These are phyloP conservation scores for Alentia gelatinosa DNA, from an alignment of 2,888 invertebrate species.

Conservation along the genomic window DNA sequence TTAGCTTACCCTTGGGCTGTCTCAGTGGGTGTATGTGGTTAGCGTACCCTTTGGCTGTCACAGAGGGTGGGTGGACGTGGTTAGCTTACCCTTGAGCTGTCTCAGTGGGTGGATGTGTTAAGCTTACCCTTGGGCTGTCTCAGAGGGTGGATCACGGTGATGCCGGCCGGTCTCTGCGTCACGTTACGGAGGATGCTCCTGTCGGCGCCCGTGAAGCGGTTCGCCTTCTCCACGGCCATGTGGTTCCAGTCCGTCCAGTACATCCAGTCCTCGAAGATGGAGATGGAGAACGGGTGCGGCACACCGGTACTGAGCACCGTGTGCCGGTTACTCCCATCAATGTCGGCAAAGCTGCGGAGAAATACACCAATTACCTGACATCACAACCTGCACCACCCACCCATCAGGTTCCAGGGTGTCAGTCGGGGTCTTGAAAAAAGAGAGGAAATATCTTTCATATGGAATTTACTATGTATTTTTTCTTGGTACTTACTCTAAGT, in stretches of 20 bases:
- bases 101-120: too few relatives aligned
- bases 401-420: too few relatives aligned
- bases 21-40: neutral
- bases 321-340: conserved; percentile 93
- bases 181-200: conserved; percentile 87
- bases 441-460: too few relatives aligned
- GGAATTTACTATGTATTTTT: too few relatives aligned
- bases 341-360: conserved; percentile 83
- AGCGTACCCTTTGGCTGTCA: neutral
- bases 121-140: conserved; percentile 85
- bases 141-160: conserved; percentile 94
- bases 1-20: too few relatives aligned
- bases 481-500: too few relatives aligned
- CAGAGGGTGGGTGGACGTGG: too few relatives aligned
- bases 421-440: too few relatives aligned
- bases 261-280: conserved; percentile 83
- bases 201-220: conserved; percentile 85
- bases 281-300: conserved; percentile 90
- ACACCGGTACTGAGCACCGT: conserved; percentile 89
- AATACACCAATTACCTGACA: neutral
- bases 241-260: conserved; percentile 99
- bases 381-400: neutral
- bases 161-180: conserved; percentile 96
- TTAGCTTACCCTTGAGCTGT: too few relatives aligned
- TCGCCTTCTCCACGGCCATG: conserved; percentile 93